Base-by-base conservation (phyloP, 2,888 invertebrate genomes). In the Graphium colonna region DNA sequence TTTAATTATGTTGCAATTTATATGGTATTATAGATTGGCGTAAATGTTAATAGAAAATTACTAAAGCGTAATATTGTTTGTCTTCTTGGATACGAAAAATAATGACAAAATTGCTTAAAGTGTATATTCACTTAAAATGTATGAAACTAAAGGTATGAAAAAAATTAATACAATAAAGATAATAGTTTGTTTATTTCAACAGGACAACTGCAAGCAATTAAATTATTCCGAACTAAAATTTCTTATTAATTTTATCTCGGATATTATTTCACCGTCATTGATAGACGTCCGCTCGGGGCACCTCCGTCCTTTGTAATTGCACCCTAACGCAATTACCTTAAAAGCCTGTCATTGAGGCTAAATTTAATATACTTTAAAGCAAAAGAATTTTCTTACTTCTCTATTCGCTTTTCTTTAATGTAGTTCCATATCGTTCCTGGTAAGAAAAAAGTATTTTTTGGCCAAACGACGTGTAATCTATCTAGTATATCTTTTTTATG, bases 281-380 rank as follows among this genome's bases (percentile, higher is more conserved):
- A 57, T 53, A 53, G 52, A 53, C 53, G 40, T 49, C 49, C 53
- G 49, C 53, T 40, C 44, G 44, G 55, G 54, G 51, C 50, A 65
- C 67, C 63, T 65, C 60, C 62, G 60, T 60, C 71, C 50, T 71
- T 71, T 80, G 77, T 84, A 82, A 82, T 82, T 81, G 75, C 77
- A 73, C 75, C 76, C 72, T 79, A 79, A 86, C 73, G 71, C 80
- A 81, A 87, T 88, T 85, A 84, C 76, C 73, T 75, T 87, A 87
- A 87, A 87, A 88, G 87, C 85, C 79, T 86, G 86, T 85, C 87
- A 79, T 75, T 71, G 71, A 68, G 73, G 76, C 75, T 77, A 76
- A 82, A 83, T 82, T 82, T 83, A 85, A 86, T 82, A 79, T 84
- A 85, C 71, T 79, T 76, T 75, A 79, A 82, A 81, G 79, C 80